These are phyloP conservation scores for Babylonia areolata DNA, from an alignment of 1,140 invertebrate genomes.

Conservation along the genomic window DNA sequence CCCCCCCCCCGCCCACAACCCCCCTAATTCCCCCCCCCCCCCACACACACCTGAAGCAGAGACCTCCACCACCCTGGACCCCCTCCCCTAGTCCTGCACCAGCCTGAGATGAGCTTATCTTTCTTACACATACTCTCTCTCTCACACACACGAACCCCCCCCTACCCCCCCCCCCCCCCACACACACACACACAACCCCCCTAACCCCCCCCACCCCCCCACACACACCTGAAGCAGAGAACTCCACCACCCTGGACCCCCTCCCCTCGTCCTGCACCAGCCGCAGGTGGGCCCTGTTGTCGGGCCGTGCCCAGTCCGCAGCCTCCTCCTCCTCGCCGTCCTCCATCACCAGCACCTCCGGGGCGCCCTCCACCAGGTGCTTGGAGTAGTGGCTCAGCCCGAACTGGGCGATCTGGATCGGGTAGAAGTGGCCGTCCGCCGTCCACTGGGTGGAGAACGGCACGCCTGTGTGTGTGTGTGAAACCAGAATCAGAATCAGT, in stretches of 20 bases:
- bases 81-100: no score
- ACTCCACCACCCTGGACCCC: slow-evolving; percentile 62
- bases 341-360: slow-evolving; percentile 76
- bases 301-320: slow-evolving; percentile 59
- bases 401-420: slow-evolving; percentile 99
- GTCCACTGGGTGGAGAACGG: slow-evolving; percentile 98
- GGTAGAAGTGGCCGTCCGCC: slow-evolving; percentile 92
- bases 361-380: slow-evolving; percentile 77
- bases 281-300: slow-evolving; percentile 50
- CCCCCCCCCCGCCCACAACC: no score
- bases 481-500: not conserved
- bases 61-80: no score
- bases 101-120: no score
- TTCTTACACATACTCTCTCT: not conserved
- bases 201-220: not conserved
- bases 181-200: not conserved
- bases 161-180: no score
- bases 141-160: not conserved
- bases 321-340: slow-evolving; percentile 79
- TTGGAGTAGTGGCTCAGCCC: slow-evolving; percentile 98
- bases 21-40: no score
- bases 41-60: no score
- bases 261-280: slow-evolving; percentile 49
- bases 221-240: slow-evolving; percentile 66
- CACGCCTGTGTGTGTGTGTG: slow-evolving; percentile 80